Base-by-base conservation (phyloP, 2,113 vertebrate species). In the Propithecus coquereli region DNA sequence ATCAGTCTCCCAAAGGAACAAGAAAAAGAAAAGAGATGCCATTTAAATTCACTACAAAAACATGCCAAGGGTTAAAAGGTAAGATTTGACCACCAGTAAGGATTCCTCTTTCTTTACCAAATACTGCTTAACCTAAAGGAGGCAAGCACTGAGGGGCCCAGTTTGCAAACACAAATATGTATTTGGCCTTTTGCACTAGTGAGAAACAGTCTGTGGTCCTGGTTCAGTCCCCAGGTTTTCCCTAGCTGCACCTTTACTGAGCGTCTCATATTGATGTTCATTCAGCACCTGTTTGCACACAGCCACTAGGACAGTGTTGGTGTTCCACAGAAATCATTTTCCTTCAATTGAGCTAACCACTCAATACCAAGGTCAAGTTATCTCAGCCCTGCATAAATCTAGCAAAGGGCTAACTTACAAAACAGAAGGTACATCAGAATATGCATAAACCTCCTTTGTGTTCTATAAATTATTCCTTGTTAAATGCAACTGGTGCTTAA, bases 401-500 rank as follows among this genome's bases (percentile, higher is more conserved):
- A 80, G 61, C 85, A 54, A 94, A 86, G 17, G 34, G 34, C 2
- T 23, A 92, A 86, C 16, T 45, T 12, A 82, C 10, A 82, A 23
- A 54, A 40, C 4, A 91, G 74, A 80, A 8, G 79, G 23, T 22
- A 63, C 32, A 1, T 2, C 10, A 7, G 74, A 83, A 96, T 93
- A 45, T 90, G 91, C 50, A 93, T 47, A 93, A 86, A 57, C 45
- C 25, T 83, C 27, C 34, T 95, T 79, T 59, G 77, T 93, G n/a
- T 92, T 80, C 68, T 79, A 59, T 50, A 73, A 85, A 94, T 87
- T 93, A 86, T 85, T 95, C 34, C 32, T 76, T 95, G 47, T 86
- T 94, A 90, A 82, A 94, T 80, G 79, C 91, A 90, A 68, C 23
- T 95, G 79, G 23, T 63, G n/a, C 90, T 97, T 79, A 77, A 96